Percentiles rank a stretch among this genome's conserved stretches.
phyloP scores from a whole-genome alignment of 2,888 invertebrate genomes.

The Listrodromus nycthemerus region DNA sequence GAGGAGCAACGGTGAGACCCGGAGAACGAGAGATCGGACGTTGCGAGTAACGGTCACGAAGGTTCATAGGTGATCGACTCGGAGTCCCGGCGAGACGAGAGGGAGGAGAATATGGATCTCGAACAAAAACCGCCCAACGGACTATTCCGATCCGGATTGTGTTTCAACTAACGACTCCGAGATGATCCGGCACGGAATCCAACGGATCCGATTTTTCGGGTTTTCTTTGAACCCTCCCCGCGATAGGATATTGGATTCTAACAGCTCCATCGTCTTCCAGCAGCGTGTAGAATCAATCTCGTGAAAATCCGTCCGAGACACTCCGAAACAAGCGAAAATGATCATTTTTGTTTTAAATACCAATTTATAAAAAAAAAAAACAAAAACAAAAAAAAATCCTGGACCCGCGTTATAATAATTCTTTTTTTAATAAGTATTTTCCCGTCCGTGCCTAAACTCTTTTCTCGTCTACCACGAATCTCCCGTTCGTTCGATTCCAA shows the following conservation, averaged over 20 bases:
- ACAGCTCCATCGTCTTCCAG: neutral
- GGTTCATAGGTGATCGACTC: conserved; percentile 75
- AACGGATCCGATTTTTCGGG: neutral
- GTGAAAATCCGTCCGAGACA: neutral
- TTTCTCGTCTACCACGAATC: too few species aligned
- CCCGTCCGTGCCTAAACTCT: too few species aligned
- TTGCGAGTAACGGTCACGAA: conserved; percentile 66
- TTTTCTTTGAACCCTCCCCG: neutral
- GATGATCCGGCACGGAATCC: neutral
- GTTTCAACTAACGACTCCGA: neutral
- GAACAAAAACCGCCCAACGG: conserved; percentile 14
- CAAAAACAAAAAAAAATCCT: too few species aligned
- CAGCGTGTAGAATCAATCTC: neutral
- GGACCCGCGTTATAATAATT: too few species aligned
- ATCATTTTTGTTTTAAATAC: neutral
- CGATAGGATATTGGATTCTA: neutral
- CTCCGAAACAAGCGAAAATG: neutral
- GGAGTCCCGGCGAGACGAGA: conserved; percentile 70
- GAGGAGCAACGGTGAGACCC: conserved; percentile 62
- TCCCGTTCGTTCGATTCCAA: neutral
- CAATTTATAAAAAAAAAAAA: too few species aligned
- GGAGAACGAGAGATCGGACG: conserved; percentile 45
- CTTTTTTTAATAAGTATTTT: too few species aligned
- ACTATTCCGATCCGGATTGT: conserved; percentile 5
- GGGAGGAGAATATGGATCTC: conserved; percentile 10